phyloP scores from a whole-genome alignment of 2,888 invertebrate genomes.

The Polydrusus cervinus region DNA sequence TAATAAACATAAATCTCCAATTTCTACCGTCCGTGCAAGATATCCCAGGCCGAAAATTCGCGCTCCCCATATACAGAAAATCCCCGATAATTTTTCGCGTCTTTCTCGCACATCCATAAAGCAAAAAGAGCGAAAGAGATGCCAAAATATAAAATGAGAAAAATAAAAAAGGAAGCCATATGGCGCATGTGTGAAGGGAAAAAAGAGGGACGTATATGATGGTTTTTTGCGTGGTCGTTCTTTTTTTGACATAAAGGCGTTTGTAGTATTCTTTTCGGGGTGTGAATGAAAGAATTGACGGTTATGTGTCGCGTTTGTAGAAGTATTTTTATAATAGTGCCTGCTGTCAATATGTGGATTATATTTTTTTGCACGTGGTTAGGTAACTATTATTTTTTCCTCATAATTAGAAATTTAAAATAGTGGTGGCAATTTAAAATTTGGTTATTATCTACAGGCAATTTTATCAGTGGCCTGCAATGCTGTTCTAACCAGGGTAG shows the following conservation, averaged over 20 bases:
- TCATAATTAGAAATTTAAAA: too few relatives aligned
- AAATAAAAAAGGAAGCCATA: constrained; percentile 64
- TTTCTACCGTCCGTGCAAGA: constrained; percentile 14
- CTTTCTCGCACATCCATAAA: constrained; percentile 53
- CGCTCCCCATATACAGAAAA: constrained; percentile 53
- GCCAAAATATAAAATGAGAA: constrained; percentile 60
- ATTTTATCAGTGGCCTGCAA: too few relatives aligned
- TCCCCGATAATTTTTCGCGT: constrained; percentile 54
- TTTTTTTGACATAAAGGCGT: constrained; percentile 50
- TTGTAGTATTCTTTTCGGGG: constrained; percentile 57
- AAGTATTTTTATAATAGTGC: background rate
- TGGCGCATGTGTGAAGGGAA: constrained; percentile 61
- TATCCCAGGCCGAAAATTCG: constrained; percentile 30
- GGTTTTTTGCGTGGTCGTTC: constrained; percentile 34
- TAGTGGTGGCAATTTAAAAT: too few relatives aligned
- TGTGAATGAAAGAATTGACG: constrained; percentile 56
- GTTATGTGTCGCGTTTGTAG: background rate
- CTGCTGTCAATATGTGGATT: background rate
- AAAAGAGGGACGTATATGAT: constrained; percentile 41
- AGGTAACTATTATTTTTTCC: constrained; percentile 1
- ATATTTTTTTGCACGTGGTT: constrained; percentile 1
- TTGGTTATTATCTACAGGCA: too few relatives aligned
- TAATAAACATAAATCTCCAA: too few relatives aligned
- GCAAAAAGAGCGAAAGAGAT: constrained; percentile 57
- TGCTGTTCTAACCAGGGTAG: too few relatives aligned